These are phyloP conservation scores for Poecile montanus DNA, from an alignment of 2,797 vertebrate genomes.

Conservation along the genomic window DNA sequence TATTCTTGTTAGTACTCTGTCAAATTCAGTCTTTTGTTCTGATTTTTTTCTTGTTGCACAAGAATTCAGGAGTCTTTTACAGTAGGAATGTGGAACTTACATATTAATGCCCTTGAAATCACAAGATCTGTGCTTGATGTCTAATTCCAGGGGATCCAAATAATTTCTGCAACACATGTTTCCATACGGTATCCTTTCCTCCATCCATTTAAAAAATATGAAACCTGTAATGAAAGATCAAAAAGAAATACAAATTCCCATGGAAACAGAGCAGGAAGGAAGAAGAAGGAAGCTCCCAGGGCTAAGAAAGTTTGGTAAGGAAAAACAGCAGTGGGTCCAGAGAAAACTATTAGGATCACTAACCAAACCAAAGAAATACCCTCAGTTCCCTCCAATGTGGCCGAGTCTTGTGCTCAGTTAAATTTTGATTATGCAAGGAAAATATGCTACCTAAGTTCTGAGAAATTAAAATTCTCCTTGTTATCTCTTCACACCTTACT, in stretches of 20 bases:
- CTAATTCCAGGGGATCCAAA: background rate
- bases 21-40: background rate
- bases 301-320: background rate
- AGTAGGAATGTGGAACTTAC: background rate
- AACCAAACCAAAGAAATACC: background rate
- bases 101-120: background rate
- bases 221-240: background rate
- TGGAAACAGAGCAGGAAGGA: background rate
- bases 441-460: background rate
- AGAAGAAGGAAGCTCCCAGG: background rate
- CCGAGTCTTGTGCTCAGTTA: background rate
- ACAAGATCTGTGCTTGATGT: background rate
- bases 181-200: background rate
- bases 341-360: background rate
- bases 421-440: background rate
- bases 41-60: background rate
- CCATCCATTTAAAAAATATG: background rate
- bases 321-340: background rate
- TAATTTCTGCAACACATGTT: background rate
- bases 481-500: background rate
- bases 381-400: background rate
- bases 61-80: background rate
- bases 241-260: background rate
- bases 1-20: background rate
- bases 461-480: background rate